Evolutionary conservation across 2,888 invertebrate genomes (phyloP).

Genomic region (Noctua pronuba): DNA sequence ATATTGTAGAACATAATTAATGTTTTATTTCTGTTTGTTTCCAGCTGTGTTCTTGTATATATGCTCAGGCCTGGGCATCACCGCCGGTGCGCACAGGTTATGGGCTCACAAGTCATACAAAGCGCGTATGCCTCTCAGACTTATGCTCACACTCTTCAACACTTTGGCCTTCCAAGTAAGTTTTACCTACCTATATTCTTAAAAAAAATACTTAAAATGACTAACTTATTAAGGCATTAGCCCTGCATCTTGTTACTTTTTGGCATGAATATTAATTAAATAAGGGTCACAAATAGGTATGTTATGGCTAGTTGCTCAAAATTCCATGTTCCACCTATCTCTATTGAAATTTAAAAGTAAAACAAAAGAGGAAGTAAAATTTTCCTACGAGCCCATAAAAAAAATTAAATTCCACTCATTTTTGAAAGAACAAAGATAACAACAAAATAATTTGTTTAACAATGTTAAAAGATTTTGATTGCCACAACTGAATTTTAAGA

Average conservation of each 20-base stretch:
- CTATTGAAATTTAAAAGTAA: background rate
- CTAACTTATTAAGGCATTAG: too few species aligned
- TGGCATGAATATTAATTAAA: background rate
- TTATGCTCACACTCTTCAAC: slow-evolving; percentile 95
- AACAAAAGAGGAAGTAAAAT: background rate
- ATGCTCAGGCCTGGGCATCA: slow-evolving; percentile 96
- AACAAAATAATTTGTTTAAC: background rate
- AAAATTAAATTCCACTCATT: slow-evolving; percentile 2
- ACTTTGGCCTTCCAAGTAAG: slow-evolving; percentile 97
- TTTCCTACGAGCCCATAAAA: too few species aligned
- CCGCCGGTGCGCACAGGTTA: slow-evolving; percentile 98
- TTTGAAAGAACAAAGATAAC: background rate
- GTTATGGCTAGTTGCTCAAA: background rate
- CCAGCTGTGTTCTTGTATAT: slow-evolving; percentile 93
- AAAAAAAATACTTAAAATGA: background rate
- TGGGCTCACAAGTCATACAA: slow-evolving; percentile 99
- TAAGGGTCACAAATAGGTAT: background rate
- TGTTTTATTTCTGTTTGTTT: slow-evolving; percentile 64
- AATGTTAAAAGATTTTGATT: background rate
- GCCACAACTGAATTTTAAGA: background rate
- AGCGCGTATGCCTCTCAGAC: slow-evolving; percentile 95
- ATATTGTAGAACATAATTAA: background rate
- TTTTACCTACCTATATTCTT: background rate
- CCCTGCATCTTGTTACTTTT: background rate
- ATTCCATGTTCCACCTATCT: background rate